Evolutionary conservation across 2,888 invertebrate genomes (phyloP).

Genomic region (Sarcophaga rosellei): DNA sequence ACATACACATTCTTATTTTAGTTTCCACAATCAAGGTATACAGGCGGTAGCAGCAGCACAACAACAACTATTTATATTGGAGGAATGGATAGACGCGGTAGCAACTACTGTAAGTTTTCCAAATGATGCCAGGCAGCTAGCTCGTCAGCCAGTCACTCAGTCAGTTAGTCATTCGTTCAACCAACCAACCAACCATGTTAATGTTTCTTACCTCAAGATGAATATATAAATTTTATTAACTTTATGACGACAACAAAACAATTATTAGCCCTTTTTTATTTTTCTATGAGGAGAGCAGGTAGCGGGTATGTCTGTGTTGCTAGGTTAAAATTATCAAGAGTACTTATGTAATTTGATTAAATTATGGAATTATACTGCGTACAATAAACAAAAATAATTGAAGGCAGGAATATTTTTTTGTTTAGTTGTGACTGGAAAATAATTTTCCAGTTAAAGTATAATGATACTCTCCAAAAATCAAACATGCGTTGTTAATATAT

Average conservation of each 20-base stretch:
- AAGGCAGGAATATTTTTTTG: too few relatives aligned
- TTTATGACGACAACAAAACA: conserved; percentile 10
- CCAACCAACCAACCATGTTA: conserved; percentile 13
- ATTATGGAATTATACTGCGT: too few relatives aligned
- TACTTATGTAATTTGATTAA: too few relatives aligned
- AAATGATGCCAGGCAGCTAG: not conserved
- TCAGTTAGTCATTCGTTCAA: not conserved
- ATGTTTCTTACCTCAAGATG: conserved; percentile 31
- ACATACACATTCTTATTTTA: not conserved
- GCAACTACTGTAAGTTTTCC: conserved; percentile 11
- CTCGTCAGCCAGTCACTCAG: not conserved
- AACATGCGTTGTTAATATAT: too few relatives aligned
- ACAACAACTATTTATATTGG: too few relatives aligned
- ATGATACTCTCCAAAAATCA: too few relatives aligned
- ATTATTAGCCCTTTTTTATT: not conserved
- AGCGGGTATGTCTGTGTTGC: too few relatives aligned
- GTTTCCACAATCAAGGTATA: conserved; percentile 17
- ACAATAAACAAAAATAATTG: too few relatives aligned
- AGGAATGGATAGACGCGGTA: not conserved
- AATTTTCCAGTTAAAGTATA: too few relatives aligned
- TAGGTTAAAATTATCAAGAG: too few relatives aligned
- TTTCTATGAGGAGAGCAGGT: not conserved
- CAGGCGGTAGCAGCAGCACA: too few relatives aligned
- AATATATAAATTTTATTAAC: conserved; percentile 16
- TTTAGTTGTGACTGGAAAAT: too few relatives aligned